Percentiles rank a stretch among this genome's conserved stretches.
phyloP scores from a whole-genome alignment of 2,113 vertebrate genomes.

The Amphiprion ocellaris region DNA sequence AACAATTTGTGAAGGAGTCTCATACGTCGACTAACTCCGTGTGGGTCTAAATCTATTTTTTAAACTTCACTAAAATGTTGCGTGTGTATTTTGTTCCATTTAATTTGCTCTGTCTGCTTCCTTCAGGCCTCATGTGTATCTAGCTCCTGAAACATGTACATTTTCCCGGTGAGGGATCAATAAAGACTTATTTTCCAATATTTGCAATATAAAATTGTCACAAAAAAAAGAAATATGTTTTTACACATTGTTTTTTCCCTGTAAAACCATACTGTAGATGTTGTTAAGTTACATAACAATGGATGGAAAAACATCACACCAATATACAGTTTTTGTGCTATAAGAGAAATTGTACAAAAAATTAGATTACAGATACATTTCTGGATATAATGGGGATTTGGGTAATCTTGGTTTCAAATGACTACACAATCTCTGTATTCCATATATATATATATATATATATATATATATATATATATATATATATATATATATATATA shows the following conservation, averaged over 20 bases:
- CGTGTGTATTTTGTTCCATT: background rate
- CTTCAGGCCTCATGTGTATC: too few species aligned
- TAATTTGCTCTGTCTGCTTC: background rate
- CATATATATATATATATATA: too few species aligned
- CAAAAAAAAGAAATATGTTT: background rate
- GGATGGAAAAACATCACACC: too few species aligned
- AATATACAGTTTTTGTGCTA: background rate
- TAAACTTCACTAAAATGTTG: background rate
- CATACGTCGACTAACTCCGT: background rate
- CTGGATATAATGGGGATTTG: background rate
- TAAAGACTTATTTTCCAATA: too few species aligned
- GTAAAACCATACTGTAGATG: background rate
- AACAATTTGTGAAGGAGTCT: slow-evolving; percentile 31
- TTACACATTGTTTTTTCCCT: background rate
- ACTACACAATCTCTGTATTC: background rate
- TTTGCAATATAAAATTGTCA: background rate
- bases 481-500: too few species aligned
- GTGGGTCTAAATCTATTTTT: background rate
- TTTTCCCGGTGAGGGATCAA: too few species aligned
- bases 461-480: too few species aligned
- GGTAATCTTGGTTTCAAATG: background rate
- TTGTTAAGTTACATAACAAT: too few species aligned
- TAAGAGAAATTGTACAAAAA: background rate
- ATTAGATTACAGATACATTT: background rate
- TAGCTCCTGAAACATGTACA: too few species aligned